Evolutionary conservation across 2,113 vertebrate species (phyloP), one percentile per base, ranked within the genome.

Genomic region (Sciurus niger): DNA sequence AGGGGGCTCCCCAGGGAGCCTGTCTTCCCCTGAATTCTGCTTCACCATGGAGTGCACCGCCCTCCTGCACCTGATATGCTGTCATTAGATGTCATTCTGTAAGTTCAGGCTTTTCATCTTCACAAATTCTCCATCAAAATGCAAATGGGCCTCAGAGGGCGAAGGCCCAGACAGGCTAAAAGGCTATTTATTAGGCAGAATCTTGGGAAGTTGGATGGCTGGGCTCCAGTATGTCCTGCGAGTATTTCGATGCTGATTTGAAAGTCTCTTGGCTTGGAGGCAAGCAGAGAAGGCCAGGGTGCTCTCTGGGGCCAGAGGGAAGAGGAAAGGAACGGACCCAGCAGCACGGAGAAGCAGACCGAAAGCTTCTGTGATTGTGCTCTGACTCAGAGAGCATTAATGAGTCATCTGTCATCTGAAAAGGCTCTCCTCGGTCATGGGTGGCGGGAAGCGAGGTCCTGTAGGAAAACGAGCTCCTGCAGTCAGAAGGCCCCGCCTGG

Each of bases 61-160:
- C 51, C 67, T 90, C n/a, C 88, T 48, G 1, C 63, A 73, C 78
- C 85, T 85, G 88, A 89, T n/a, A 37, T 30, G 78, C 46, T 72
- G 65, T 60, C 68, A 82, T 92, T 67, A 95, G 58, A 74, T 58
- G 68, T 83, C 65, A 40, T 94, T 79, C 78, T 90, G 43, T 46
- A 67, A 43, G 51, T 79, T 82, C 84, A 68, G 20, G 24, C 28
- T 89, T 93, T 94, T 94, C 73, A 84, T 96, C 67, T 94, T 89
- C 55, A 65, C 80, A 88, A 58, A 16, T 96, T 92, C 83, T 70
- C 85, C 55, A 96, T 97, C 95, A 95, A 96, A 96, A 95, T 94
- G 91, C 91, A 97, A 95, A 96, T 93, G 22, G 34, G 28, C 51
- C 93, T 89, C 93, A 7, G 18, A 83, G 63, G 65, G 28, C 82